phyloP scores from a whole-genome alignment of 1,140 invertebrate genomes.

The Stenopsyche tienmushanensis region DNA sequence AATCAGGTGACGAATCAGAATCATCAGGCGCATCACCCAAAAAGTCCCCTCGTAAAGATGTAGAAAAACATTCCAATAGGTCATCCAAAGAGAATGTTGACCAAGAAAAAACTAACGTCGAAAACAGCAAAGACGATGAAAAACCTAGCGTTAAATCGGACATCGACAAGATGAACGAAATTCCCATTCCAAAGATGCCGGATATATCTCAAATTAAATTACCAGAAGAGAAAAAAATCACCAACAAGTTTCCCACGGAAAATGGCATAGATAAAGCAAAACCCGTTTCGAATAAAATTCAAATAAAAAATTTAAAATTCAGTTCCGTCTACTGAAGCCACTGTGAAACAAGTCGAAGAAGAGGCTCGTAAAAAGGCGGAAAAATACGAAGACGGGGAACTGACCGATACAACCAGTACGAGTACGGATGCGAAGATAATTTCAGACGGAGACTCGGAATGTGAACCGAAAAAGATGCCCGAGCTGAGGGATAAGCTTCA shows the following conservation, averaged over 20 bases:
- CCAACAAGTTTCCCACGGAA: conserved; percentile 15
- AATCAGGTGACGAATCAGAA: conserved; percentile 44
- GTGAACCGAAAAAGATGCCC: neutral
- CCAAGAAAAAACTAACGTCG: neutral
- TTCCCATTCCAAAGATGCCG: conserved; percentile 37
- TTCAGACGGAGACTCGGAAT: conserved; percentile 24
- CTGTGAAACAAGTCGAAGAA: conserved; percentile 65
- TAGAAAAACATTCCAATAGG: neutral
- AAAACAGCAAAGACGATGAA: neutral
- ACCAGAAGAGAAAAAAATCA: conserved; percentile 30
- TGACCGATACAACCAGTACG: conserved; percentile 57
- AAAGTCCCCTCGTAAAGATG: neutral
- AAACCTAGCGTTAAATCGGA: neutral
- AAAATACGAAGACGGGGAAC: conserved; percentile 64
- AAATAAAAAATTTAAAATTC: conserved; percentile 68
- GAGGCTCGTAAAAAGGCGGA: conserved; percentile 63
- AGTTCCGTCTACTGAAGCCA: conserved; percentile 66
- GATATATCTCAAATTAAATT: conserved; percentile 39
- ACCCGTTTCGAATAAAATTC: conserved; percentile 48
- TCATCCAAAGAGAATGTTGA: neutral
- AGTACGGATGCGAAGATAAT: conserved; percentile 46
- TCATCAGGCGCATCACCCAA: neutral
- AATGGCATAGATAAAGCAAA: conserved; percentile 47
- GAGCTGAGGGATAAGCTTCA: conserved; percentile 7
- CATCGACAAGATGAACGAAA: conserved; percentile 38